Base-by-base conservation (phyloP, 2,113 vertebrate genomes). In the Pedionomus torquatus region DNA sequence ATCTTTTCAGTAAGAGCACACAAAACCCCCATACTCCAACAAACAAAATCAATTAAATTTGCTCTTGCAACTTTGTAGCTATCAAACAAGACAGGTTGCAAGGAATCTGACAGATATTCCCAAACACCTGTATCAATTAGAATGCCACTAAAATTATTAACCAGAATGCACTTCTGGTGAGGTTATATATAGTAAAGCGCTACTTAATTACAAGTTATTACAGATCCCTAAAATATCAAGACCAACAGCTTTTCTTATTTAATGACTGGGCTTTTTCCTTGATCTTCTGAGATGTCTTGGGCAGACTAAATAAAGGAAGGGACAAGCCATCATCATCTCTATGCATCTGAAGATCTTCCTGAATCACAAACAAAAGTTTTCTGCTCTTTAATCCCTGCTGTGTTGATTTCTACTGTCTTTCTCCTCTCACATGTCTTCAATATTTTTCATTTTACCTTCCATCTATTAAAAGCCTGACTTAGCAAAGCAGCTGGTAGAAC, bases 11-110 rank as follows among this genome's bases (percentile, higher is more conserved):
- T 12, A 8, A 79, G 6, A 55, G 13, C 6, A 68, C 3, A 44
- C 58, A 61, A 69, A 12, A 5, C 1, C 0, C 12, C 4, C 10
- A 48, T 10, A 33, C 0, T 3, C 11, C n/a, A n/a, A 39, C 4
- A 61, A 77, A 11, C n/a, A n/a, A n/a, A n/a, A n/a, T n/a, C n/a
- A n/a, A n/a, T n/a, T n/a, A n/a, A n/a, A 16, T 7, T 58, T 66
- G 25, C 9, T 66, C 2, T 35, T 71, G 26, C 33, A 91, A 80
- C 71, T 13, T 79, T 3, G 26, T 44, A 63, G 12, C 28, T 72
- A 37, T 35, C 31, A 83, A 88, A 70, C 10, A 7, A 20, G 21
- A 20, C 5, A 31, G 4, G 3, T 11, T 52, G 8, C 2, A 17
- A 79, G 33, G 18, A 54, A 61, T 35, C 35, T 57, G 58, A 64